Evolutionary conservation across 2,113 vertebrate genomes (phyloP), one percentile per base, ranked within the genome.

Genomic region (Ctenodactylus gundi): DNA sequence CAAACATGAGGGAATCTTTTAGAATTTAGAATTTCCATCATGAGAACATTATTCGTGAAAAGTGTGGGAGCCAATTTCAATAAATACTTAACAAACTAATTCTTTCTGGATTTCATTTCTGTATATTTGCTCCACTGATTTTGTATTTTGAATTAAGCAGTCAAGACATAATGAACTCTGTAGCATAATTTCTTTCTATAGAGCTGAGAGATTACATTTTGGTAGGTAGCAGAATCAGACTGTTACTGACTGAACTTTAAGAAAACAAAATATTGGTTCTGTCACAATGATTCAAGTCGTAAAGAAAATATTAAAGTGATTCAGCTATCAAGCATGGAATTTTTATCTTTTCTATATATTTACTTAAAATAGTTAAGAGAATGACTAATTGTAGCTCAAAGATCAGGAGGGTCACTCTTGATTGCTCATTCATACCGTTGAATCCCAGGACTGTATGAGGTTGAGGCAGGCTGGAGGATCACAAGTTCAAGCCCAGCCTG

Each of bases 191-290:
- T 57, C 73, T 73, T 60, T 31, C 51, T 78, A 60, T 6, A 70
- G n/a, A 64, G 34, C 60, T 85, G 44, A 68, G 41, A 44, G n/a
- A 55, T 86, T 90, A 80, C 13, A 91, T 46, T 93, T 76, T 73
- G 31, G n/a, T 67, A 75, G 67, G 17, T 67, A 67, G 68, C 12
- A 39, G 58, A 83, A 23, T 70, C n/a, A n/a, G n/a, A 17, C 29
- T 75, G 23, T 55, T 93, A 73, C 9, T 44, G 67, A 75, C 57
- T 73, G 41, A 73, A 81, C 55, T 53, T 81, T 55, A 91, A 91
- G 75, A 72, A 94, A 86, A 81, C 39, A 44, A 90, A 53, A 29
- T 81, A 86, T 39, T 94, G 36, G 44, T 58, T 86, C 25, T 94
- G 55, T 86, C 25, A 80, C 46, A 89, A 44, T 49, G 58, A 85